Base-by-base conservation (phyloP, 2,888 invertebrate genomes). In the Ornithoptera alexandrae region DNA sequence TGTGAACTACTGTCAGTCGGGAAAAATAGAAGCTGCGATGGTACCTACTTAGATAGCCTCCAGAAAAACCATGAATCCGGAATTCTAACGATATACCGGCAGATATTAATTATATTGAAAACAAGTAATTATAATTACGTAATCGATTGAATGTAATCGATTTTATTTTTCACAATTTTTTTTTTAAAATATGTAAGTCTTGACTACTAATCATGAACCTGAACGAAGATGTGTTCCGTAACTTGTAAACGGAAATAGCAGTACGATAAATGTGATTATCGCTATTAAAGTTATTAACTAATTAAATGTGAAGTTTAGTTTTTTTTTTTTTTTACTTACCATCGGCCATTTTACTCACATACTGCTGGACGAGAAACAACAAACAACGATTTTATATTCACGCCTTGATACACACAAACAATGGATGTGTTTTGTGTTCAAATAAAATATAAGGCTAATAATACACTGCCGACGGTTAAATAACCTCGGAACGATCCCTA, bases 271-370 rank as follows among this genome's bases (percentile, higher is more conserved):
- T 79, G 74, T 79, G 76, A 78, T 83, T 79, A 81, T 12, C 10
- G 3, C 77, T 75, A 80, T 83, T 79, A 80, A 74, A 77, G 75
- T 76, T 78, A 81, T 83, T 83, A 84, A 79, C 79, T 81, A 77
- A 80, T 81, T 82, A 78, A 84, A 81, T 76, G 79, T 80, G 75
- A 76, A 81, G 75, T 77, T 81, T 74, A 75, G 76, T 80, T 83
- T 81, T 77, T 79, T 76, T 75, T 69, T 46, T 46, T 57, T 65
- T 66, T 70, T 80, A 83, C 84, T 70, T 80, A 83, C 84, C 75
- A 77, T 72, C 72, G 71, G 77, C 78, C 77, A 82, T 76, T 79
- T 78, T 77, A 73, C 72, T 72, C 73, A 77, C 80, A 81, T 82
- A 77, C 79, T 22, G 50, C 56, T 62, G 61, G 65, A 42, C 57